Evolutionary conservation across 2,113 vertebrate species (phyloP), one percentile per base, ranked within the genome.

Genomic region (Azemiops feae): DNA sequence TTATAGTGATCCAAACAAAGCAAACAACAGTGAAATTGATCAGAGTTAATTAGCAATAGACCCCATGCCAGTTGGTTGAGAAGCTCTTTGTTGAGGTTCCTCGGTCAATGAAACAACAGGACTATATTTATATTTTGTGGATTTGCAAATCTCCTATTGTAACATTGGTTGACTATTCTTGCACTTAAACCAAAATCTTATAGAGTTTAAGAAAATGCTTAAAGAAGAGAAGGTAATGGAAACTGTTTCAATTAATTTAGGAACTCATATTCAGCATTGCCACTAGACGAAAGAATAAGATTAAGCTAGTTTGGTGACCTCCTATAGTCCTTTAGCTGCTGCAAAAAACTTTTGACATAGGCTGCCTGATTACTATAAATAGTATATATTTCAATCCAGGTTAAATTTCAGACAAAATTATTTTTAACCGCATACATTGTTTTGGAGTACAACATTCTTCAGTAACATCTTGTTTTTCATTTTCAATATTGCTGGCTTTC

Each of bases 401-500:
- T 96, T 95, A 95, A 58, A 95, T 97, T 97, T 98, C 96, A 95
- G 54, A 94, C 96, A 97, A 96, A 96, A 91, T 64, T 97, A 97
- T 98, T 98, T 98, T 98, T 98, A 97, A 96, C 96, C 94, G 39
- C 92, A 88, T 96, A 94, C 60, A 57, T 97, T 98, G 97, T 98
- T 98, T 50, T 98, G 95, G 96, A 97, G 95, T 96, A 97, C 96
- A 97, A 98, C 97, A 98, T 97, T 97, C 96, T 97, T 98, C 93
- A 93, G 93, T 94, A 94, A 96, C 94, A 94, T 96, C 95, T 96
- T 94, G 97, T 96, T 98, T 98, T 98, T 97, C 97, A 97, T 89
- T 94, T 94, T 93, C 1, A 58, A 89, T 97, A 95, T 97, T 95
- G 94, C 85, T 94, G 92, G 91, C 55, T 95, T 93, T 86, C 50